Evolutionary conservation across 1,140 invertebrate species (phyloP).

Genomic region (Apis cerana): DNA sequence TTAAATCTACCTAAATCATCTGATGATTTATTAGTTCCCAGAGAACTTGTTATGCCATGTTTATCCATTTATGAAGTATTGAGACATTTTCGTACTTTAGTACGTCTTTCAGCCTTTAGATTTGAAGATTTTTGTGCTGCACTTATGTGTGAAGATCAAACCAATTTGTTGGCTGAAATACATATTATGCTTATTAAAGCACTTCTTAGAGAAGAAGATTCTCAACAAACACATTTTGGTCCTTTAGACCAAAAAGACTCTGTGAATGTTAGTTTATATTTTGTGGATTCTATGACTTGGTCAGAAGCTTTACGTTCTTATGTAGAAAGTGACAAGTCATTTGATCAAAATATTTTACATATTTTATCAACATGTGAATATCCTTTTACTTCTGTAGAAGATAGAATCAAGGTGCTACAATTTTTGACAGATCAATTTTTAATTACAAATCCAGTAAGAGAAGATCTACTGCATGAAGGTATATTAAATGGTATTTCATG

Average conservation of each 20-base stretch:
- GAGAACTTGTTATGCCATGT: conserved; percentile 89
- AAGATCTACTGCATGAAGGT: conserved; percentile 97
- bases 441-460: conserved; percentile 94
- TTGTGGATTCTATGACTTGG: conserved; percentile 97
- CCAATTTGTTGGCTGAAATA: conserved; percentile 93
- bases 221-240: conserved; percentile 96
- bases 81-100: conserved; percentile 93
- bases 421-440: conserved; percentile 97
- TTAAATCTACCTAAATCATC: conserved; percentile 92
- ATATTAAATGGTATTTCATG: conserved; percentile 72
- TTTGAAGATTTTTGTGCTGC: conserved; percentile 98
- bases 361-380: conserved; percentile 91
- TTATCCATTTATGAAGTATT: conserved; percentile 96
- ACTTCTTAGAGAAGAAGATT: conserved; percentile 95
- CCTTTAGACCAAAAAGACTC: conserved; percentile 98
- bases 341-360: conserved; percentile 86
- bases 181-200: conserved; percentile 96
- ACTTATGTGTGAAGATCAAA: conserved; percentile 95
- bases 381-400: conserved; percentile 92
- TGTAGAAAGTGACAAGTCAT: conserved; percentile 92
- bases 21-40: conserved; percentile 93
- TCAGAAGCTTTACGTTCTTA: conserved; percentile 94
- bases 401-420: conserved; percentile 92
- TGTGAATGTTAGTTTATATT: conserved; percentile 94
- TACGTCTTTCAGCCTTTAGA: conserved; percentile 95